Evolutionary conservation across 1,140 invertebrate genomes (phyloP), one percentile per base, ranked within the genome.

Genomic region (Ceratoteleas bidentatus): DNA sequence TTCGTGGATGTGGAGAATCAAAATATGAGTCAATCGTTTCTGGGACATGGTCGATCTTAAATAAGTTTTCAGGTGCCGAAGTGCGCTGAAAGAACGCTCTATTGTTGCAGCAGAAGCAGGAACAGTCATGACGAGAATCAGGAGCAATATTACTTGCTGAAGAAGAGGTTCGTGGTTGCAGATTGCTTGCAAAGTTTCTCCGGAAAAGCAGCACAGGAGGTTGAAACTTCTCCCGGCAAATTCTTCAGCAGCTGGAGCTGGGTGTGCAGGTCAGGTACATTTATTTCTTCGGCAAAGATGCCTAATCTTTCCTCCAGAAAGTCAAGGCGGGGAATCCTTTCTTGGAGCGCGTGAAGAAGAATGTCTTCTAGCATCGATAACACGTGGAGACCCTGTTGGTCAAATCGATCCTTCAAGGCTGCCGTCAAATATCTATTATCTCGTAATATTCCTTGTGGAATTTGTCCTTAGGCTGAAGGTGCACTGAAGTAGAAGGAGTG

Each of bases 41-140:
- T 70, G 66, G 0, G 43, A 38, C 66, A 70, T 58, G 3, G 66
- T 70, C 3, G 40, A 47, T 47, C 53, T 33, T 3, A 50, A 15
- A 70, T 70, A 58, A 1, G 40, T 70, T 50, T 60, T 58, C 3
- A 70, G 11, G 4, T 54, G 54, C 32, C 45, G 53, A 47, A 70
- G 33, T 4, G 57, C 68, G 14, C 68, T 72, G 16, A 72, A 72
- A 0, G 34, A 50, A 0, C 68, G 45, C 43, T 69, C 24, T 2
- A 4, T 2, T 24, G 24, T 2, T 24, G 24, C 24, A 24, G 24
- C 24, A 24, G 24, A 24, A 1, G 24, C 24, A 4, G 24, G 24
- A 24, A 24, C 24, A 2, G 24, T 24, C 24, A 24, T 1, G 24
- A 24, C 24, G 1, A 24, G 24, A 24, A 24, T 24, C 24, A 24